Conservation (phyloP, 64 coral and sea anemone species). For the Stichodactyla mertensii region DNA sequence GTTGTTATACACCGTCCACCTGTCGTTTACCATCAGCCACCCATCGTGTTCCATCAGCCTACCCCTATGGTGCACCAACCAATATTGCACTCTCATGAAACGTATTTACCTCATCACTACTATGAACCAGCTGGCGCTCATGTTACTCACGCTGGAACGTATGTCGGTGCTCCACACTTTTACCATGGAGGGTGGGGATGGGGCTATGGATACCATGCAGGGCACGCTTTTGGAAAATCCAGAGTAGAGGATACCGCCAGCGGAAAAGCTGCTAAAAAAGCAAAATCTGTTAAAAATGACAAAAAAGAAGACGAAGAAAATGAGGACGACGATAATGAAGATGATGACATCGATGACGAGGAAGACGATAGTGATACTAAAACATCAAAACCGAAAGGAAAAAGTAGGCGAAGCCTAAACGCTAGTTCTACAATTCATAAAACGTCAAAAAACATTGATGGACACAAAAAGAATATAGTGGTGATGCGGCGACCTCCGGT, state of each 20-base stretch:
- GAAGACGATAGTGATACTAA: slow-evolving; percentile 1
- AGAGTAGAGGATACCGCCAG: slow-evolving; percentile 28
- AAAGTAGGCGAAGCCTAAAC: slow-evolving; percentile 12
- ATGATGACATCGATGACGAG: not conserved
- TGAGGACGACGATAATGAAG: not conserved
- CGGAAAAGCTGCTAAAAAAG: not conserved
- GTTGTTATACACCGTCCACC: slow-evolving; percentile 64
- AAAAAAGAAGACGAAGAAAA: not conserved
- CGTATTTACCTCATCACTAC: slow-evolving; percentile 48
- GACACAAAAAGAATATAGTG: slow-evolving; percentile 65
- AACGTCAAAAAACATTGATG: slow-evolving; percentile 24
- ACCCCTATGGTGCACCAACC: slow-evolving; percentile 71
- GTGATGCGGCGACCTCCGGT: slow-evolving; percentile 64
- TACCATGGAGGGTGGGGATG: slow-evolving; percentile 36
- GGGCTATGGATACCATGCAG: slow-evolving; percentile 18
- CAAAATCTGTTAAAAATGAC: not conserved
- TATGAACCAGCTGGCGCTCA: slow-evolving; percentile 48
- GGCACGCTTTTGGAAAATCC: slow-evolving; percentile 52
- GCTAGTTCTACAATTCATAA: slow-evolving; percentile 8
- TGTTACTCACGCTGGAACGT: slow-evolving; percentile 39
- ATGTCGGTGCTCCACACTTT: slow-evolving; percentile 54
- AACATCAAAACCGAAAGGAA: not conserved
- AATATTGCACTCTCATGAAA: slow-evolving; percentile 59
- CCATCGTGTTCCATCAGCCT: slow-evolving; percentile 68
- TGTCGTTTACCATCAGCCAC: slow-evolving; percentile 67